Base-by-base conservation (phyloP, 2,113 vertebrate species). In the Rhabdomys dilectus region DNA sequence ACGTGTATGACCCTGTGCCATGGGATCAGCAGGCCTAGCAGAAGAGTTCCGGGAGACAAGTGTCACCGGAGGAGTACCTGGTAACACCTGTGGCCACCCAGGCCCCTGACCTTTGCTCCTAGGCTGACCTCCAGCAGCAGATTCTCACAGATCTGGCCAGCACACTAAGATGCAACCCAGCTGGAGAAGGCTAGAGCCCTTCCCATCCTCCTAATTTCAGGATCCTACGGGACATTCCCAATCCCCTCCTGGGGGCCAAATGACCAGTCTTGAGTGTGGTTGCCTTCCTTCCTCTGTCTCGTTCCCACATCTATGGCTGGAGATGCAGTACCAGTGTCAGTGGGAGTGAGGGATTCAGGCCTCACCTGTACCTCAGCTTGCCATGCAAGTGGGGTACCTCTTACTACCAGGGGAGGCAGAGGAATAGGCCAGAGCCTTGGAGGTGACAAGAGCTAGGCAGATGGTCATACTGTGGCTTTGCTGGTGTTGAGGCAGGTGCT, bases 281-380 rank as follows among this genome's bases (percentile, higher is more conserved):
- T 58, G 2, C 68, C 36, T 78, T 64, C 75, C 68, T 53, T 73
- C 68, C 68, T 62, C 0, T 1, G 48, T 15, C 62, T 42, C 9
- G 22, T 15, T 68, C 60, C 24, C 0, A 0, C 11, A 8, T 77
- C 45, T 1, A 21, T 17, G 77, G 53, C 88, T 96, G 26, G 64
- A 89, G 76, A 72, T 24, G 7, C 16, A 53, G 39, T 72, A 1
- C 6, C 39, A 0, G 0, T 9, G 51, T 53, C 64, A 24, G 5
- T 0, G 8, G 34, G 6, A 42, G 58, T 0, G 7, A 70, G 31
- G 24, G 62, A 19, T 58, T 42, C 77, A 4, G 53, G 53, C 22
- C 19, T 36, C 16, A 0, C 51, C 68, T 24, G 48, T 22, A 16
- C 13, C n/a, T 39, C 39, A 0, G 58, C 31, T 80, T 42, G 1